These are phyloP conservation scores for Tetramorium parvispinum DNA, from an alignment of 1,140 invertebrate species.

Conservation along the genomic window DNA sequence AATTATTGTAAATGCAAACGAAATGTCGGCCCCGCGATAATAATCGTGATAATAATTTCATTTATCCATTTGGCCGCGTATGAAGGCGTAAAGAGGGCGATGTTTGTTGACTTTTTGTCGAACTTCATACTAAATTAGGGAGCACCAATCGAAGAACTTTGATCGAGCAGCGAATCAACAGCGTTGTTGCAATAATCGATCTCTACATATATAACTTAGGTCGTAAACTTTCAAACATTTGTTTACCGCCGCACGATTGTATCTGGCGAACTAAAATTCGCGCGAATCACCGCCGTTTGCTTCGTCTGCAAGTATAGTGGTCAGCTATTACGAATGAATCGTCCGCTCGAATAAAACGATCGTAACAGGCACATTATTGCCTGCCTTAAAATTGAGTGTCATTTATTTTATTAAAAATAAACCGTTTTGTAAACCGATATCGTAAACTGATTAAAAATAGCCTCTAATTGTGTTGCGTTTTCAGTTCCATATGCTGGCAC, in stretches of 20 bases:
- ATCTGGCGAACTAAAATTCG: background rate
- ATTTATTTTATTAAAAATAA: background rate
- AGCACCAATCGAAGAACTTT: background rate
- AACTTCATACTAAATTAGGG: background rate
- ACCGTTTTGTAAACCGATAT: background rate
- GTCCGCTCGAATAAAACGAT: background rate
- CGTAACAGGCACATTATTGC: background rate
- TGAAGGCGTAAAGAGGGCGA: background rate
- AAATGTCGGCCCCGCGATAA: background rate
- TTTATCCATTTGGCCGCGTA: background rate
- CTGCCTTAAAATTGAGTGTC: background rate
- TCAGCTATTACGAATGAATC: background rate
- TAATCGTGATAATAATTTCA: background rate
- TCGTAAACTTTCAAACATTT: background rate
- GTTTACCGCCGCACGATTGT: background rate
- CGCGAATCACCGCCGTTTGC: background rate
- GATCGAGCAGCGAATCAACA: background rate
- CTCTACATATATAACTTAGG: background rate
- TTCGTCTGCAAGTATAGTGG: background rate
- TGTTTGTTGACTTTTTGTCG: background rate
- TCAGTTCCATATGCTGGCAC: background rate
- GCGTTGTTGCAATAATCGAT: background rate
- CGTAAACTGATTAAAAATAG: background rate
- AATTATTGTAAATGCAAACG: background rate
- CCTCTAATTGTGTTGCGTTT: background rate